These are phyloP conservation scores for Zygothrica quintamaculata DNA, from an alignment of 2,888 invertebrate genomes.

Conservation along the genomic window DNA sequence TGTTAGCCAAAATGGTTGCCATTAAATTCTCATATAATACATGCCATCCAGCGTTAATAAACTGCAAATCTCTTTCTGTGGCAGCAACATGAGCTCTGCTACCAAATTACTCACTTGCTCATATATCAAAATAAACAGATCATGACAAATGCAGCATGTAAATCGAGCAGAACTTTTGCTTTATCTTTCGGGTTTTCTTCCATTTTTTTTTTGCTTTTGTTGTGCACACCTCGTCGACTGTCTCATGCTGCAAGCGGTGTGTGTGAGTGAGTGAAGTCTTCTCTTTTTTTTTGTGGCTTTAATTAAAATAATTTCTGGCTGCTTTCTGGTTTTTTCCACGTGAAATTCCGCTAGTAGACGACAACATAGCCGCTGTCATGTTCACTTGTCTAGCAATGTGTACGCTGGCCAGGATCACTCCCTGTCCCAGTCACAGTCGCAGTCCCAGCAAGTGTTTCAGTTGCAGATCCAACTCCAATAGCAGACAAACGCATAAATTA, in stretches of 20 bases:
- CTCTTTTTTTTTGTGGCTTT: conserved; percentile 42
- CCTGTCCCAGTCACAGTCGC: conserved; percentile 10
- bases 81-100: conserved; percentile 31
- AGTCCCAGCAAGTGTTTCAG: conserved; percentile 1
- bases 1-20: conserved; percentile 4
- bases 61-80: conserved; percentile 54
- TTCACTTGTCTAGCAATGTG: conserved; percentile 72
- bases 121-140: conserved; percentile 77
- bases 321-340: conserved; percentile 67
- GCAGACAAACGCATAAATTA: conserved; percentile 69
- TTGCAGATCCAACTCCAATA: conserved; percentile 37
- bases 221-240: conserved; percentile 53
- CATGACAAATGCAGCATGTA: conserved; percentile 73
- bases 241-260: conserved; percentile 12
- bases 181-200: too few species aligned
- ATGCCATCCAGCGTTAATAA: conserved; percentile 49
- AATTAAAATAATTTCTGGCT: conserved; percentile 74
- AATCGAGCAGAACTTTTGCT: conserved; percentile 60
- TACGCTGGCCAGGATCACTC: conserved; percentile 42
- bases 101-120: conserved; percentile 66
- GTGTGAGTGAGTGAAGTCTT: conserved; percentile 14
- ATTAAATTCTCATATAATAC: conserved; percentile 51
- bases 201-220: too few species aligned
- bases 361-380: conserved; percentile 73
- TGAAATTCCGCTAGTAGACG: conserved; percentile 67